Conservation (phyloP, 2,888 invertebrate species). For the Dasypogon diadema region DNA sequence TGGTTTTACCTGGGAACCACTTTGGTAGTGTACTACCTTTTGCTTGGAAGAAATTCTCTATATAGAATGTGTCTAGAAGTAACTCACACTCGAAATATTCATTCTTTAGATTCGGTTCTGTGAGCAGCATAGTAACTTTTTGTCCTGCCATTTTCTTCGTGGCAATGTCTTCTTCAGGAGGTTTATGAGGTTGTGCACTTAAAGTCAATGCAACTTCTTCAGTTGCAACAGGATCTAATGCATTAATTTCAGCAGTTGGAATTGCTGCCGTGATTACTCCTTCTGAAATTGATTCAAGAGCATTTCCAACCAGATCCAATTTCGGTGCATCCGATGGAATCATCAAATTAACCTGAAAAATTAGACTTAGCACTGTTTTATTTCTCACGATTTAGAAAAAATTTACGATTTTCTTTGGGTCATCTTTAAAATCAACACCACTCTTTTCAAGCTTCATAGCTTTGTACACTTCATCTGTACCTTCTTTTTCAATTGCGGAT, state of each 20-base stretch:
- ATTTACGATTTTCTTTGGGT: slow-evolving; percentile 51
- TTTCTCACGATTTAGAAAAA: too few species aligned
- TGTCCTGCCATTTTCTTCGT: not conserved
- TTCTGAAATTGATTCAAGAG: slow-evolving; percentile 25
- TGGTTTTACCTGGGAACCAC: slow-evolving; percentile 53
- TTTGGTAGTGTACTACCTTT: slow-evolving; percentile 48
- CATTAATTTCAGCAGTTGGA: slow-evolving; percentile 50
- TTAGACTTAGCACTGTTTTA: too few species aligned
- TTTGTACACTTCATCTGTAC: slow-evolving; percentile 50
- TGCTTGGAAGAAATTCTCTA: slow-evolving; percentile 52
- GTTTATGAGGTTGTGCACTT: slow-evolving; percentile 22
- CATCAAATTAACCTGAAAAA: slow-evolving; percentile 40
- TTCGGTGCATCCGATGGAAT: slow-evolving; percentile 50
- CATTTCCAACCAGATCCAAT: slow-evolving; percentile 41
- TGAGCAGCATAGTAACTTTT: not conserved
- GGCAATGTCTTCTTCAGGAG: slow-evolving; percentile 39
- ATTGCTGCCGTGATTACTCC: slow-evolving; percentile 43
- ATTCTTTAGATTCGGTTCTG: not conserved
- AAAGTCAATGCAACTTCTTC: slow-evolving; percentile 44
- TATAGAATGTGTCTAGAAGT: slow-evolving; percentile 32
- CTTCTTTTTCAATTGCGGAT: slow-evolving; percentile 46
- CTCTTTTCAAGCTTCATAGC: slow-evolving; percentile 48
- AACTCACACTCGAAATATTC: slow-evolving; percentile 45
- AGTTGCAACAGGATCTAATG: slow-evolving; percentile 18
- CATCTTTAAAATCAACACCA: slow-evolving; percentile 40